Evolutionary conservation across 2,888 invertebrate genomes (phyloP), one percentile per base, ranked within the genome.

Genomic region (Coleophora flavipennella): DNA sequence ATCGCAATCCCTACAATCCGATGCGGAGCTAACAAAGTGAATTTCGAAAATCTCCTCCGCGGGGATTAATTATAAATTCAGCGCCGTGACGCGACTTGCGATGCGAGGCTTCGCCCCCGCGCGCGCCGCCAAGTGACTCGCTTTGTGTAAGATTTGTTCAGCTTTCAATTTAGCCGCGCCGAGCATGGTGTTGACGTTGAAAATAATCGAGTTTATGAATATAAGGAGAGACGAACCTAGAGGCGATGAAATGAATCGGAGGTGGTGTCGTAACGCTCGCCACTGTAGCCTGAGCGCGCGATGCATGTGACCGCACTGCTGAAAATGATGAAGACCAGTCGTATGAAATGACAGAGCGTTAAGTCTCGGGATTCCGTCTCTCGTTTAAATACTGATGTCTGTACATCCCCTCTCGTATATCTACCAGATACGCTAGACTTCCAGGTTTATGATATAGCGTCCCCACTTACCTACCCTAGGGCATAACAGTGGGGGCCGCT

Each of bases 51-150:
- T 49, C 48, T 48, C 45, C 40, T 41, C 42, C 36, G 14, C 39
- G 40, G 33, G 49, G 60, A 59, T 59, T 62, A 57, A 64, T 62
- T 62, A 59, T 52, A 53, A 53, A 62, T 61, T 58, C 59, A 48
- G 42, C 39, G 28, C 38, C 58, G 63, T 63, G 63, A 48, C 55
- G 33, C 31, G 51, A 42, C 50, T 49, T 36, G 46, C 47, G 48
- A 53, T 51, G 40, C 46, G 43, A 33, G 55, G 62, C 51, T 62
- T 51, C 43, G 43, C 35, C 32, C 20, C 26, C 38, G 31, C 35
- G 27, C 3, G 3, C 20, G 20, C 20, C 3, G 20, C 20, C 45
- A 41, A 44, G 41, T 39, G 44, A 41, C 39, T 44, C 33, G 35
- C 44, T 44, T 40, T 35, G 40, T 40, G 36, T 29, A 36, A 43